Conservation (phyloP, 1,140 invertebrate species). For the Lethocerus indicus region DNA sequence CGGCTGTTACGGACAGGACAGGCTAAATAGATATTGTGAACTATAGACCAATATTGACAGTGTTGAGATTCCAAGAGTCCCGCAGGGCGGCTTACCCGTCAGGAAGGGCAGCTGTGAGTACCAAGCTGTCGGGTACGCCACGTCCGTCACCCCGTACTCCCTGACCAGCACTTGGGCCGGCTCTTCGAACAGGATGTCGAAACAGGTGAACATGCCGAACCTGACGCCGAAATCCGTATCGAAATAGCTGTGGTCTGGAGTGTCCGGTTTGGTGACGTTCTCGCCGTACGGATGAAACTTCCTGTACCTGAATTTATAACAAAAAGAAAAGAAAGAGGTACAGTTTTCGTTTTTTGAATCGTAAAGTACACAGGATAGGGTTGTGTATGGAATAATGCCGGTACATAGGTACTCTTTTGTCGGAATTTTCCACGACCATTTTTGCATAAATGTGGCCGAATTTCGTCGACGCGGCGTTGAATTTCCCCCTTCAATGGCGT, state of each 20-base stretch:
- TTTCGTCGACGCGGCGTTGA: no score
- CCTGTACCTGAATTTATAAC: constrained; percentile 37
- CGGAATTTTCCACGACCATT: no score
- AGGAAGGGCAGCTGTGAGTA: constrained; percentile 52
- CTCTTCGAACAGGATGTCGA: constrained; percentile 49
- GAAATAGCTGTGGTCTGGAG: constrained; percentile 36
- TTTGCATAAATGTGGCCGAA: no score
- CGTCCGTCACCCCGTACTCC: constrained; percentile 37
- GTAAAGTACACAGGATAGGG: not conserved
- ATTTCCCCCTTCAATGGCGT: no score
- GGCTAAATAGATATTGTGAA: no score
- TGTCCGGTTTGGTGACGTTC: constrained; percentile 20
- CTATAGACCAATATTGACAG: no score
- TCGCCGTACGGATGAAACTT: constrained; percentile 56
- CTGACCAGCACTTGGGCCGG: constrained; percentile 37
- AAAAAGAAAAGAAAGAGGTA: not conserved
- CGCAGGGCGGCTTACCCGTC: constrained; percentile 34
- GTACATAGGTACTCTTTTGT: no score
- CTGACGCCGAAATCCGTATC: constrained; percentile 63
- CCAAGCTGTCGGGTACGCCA: constrained; percentile 56
- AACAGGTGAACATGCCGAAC: constrained; percentile 60
- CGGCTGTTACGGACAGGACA: no score
- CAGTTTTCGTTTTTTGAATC: not conserved
- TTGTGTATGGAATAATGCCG: no score
- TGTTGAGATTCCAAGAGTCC: no score